A percentile compares a stretch with the other conserved stretches of the same genome.
phyloP scores from a whole-genome alignment of 2,797 vertebrate genomes.

The Pipistrellus kuhlii region DNA sequence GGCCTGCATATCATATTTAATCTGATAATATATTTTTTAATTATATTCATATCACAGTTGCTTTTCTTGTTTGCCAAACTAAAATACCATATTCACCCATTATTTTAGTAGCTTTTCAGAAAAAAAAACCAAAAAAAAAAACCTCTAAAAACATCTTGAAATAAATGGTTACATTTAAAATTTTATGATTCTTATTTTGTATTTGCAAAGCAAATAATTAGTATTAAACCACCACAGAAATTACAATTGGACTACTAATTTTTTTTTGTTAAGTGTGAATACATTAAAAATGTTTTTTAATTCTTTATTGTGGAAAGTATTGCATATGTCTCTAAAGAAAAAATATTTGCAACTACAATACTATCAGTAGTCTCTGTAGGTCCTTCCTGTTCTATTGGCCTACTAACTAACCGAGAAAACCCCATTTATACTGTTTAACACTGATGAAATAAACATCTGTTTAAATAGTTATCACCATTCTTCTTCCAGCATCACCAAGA shows the following conservation, averaged over 20 bases:
- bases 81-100: conserved; percentile 36
- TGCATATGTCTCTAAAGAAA: not conserved
- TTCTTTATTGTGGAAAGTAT: no score
- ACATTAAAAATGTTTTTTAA: no score
- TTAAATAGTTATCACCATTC: not conserved
- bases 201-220: conserved; percentile 55
- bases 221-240: conserved; percentile 1
- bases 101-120: conserved; percentile 57
- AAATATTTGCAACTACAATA: conserved; percentile 12
- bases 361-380: not conserved
- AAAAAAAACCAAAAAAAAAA: not conserved
- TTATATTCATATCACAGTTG: conserved; percentile 17
- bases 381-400: conserved; percentile 40
- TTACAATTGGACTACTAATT: conserved; percentile 12
- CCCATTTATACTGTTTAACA: not conserved
- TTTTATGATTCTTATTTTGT: not conserved
- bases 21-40: not conserved
- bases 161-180: conserved; percentile 45
- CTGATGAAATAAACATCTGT: not conserved
- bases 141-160: not conserved
- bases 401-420: not conserved
- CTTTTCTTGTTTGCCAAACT: conserved; percentile 37
- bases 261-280: no score
- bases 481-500: not conserved
- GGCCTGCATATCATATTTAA: conserved; percentile 8